These are phyloP conservation scores for Oostethus manadensis DNA, from an alignment of 2,113 vertebrate species.

Conservation along the genomic window DNA sequence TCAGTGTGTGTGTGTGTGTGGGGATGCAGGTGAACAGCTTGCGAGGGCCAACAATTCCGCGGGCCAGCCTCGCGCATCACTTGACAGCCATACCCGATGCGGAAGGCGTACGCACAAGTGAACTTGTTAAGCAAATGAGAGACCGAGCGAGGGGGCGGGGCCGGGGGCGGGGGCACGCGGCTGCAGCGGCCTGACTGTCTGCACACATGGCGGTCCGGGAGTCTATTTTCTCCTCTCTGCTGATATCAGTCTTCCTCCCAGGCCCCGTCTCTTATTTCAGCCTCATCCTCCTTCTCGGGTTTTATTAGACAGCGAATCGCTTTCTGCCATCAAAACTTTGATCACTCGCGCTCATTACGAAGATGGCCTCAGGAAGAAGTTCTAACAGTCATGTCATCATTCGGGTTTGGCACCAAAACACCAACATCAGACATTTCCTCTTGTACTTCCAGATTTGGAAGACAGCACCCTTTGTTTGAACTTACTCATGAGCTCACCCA, in stretches of 20 bases:
- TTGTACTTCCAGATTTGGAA: too few relatives aligned
- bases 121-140: conserved; percentile 68
- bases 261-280: conserved; percentile 26
- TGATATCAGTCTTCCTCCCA: conserved; percentile 12
- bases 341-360: too few relatives aligned
- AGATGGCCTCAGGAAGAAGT: too few relatives aligned
- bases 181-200: conserved; percentile 31
- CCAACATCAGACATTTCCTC: too few relatives aligned
- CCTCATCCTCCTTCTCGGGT: conserved; percentile 15
- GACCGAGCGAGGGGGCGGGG: conserved; percentile 33
- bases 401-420: too few relatives aligned
- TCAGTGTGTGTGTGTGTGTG: neutral
- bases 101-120: conserved; percentile 65
- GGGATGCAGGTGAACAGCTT: conserved; percentile 74
- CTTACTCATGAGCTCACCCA: too few relatives aligned
- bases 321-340: conserved; percentile 30
- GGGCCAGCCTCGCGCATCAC: conserved; percentile 68
- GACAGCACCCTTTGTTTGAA: too few relatives aligned
- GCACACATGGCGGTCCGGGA: conserved; percentile 21
- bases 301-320: conserved; percentile 38
- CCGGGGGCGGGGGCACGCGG: conserved; percentile 8
- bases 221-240: neutral
- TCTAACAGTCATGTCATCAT: too few relatives aligned
- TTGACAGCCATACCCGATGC: conserved; percentile 63
- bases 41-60: conserved; percentile 62